Evolutionary conservation across 2,113 vertebrate species (phyloP).

Genomic region (Pelvicachromis taeniatus): DNA sequence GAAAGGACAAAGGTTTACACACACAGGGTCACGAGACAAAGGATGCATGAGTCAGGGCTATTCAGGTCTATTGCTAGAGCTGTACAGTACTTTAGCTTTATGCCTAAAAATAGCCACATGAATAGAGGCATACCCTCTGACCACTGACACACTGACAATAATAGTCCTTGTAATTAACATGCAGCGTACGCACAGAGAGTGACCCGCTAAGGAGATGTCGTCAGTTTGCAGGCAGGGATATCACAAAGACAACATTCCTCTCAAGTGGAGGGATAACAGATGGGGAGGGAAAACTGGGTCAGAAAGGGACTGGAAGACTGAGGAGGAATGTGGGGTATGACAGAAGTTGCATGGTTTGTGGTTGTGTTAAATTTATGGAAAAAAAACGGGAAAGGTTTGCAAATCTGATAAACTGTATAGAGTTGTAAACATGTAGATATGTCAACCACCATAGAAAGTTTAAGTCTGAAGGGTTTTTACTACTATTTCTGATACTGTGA

Average conservation of each 20-base stretch:
- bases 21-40: constrained; percentile 47
- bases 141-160: constrained; percentile 20
- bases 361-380: background rate
- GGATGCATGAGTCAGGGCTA: constrained; percentile 64
- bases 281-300: constrained; percentile 4
- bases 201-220: background rate
- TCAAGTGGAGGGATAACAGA: background rate
- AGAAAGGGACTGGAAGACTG: background rate
- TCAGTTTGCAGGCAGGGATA: background rate
- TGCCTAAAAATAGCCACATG: constrained; percentile 60
- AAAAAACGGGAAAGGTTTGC: background rate
- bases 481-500: no score
- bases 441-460: background rate
- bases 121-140: constrained; percentile 33
- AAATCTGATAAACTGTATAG: background rate
- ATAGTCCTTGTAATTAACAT: constrained; percentile 31
- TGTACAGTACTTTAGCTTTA: constrained; percentile 47
- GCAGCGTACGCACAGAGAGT: background rate
- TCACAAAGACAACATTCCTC: background rate
- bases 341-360: background rate
- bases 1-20: constrained; percentile 46
- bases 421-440: background rate
- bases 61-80: constrained; percentile 48
- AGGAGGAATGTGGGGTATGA: background rate
- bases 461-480: accelerated